Conservation (phyloP, 2,888 invertebrate genomes). For the Lasioglossum pauxillum region DNA sequence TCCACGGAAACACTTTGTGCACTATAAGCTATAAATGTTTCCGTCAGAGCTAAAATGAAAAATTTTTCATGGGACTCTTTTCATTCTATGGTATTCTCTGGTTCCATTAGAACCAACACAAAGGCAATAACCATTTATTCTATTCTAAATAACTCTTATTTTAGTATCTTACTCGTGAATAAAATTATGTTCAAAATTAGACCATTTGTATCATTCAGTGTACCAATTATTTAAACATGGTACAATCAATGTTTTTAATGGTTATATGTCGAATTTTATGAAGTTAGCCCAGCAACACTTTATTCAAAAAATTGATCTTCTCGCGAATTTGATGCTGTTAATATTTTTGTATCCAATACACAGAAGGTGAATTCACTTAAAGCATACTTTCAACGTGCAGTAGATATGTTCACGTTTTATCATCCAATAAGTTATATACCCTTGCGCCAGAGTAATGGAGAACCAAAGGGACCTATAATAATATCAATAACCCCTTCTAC, state of each 20-base stretch:
- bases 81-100: background rate
- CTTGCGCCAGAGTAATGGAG: constrained; percentile 44
- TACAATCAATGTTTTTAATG: too few species aligned
- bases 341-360: background rate
- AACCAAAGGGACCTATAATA: constrained; percentile 52
- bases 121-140: background rate
- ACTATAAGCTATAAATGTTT: background rate
- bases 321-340: background rate
- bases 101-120: background rate
- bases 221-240: too few species aligned
- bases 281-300: background rate
- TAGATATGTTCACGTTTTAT: constrained; percentile 36
- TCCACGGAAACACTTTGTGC: background rate
- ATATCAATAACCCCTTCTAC: constrained; percentile 48
- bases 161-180: too few species aligned
- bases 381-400: constrained; percentile 32
- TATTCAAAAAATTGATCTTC: background rate
- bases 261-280: background rate
- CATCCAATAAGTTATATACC: constrained; percentile 43
- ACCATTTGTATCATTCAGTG: too few species aligned
- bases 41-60: background rate
- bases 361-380: background rate
- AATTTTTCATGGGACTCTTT: background rate
- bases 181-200: too few species aligned
- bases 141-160: too few species aligned